Conservation (phyloP, 2,113 vertebrate species). For the Bos indicus region DNA sequence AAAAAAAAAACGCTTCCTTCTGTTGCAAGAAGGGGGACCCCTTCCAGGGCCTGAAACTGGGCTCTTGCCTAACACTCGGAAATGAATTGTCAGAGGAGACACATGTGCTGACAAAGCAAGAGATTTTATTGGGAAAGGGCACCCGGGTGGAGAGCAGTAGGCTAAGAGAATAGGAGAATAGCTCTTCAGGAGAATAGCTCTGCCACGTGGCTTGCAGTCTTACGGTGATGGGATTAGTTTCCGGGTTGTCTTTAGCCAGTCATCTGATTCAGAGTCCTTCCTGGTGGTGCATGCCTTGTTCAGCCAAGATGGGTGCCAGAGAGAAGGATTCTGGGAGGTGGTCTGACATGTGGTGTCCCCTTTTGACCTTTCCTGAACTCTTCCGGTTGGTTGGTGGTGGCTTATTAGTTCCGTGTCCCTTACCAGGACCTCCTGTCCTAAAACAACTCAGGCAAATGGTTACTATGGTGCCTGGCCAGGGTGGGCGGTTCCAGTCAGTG, state of each 20-base stretch:
- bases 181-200: not conserved
- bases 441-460: not conserved
- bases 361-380: not conserved
- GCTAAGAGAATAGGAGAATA: not conserved
- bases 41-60: not conserved
- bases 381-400: not conserved
- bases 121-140: not conserved
- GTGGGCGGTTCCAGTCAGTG: rapidly evolving
- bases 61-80: not conserved
- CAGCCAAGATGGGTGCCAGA: not conserved
- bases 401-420: not conserved
- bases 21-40: not conserved
- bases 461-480: not conserved
- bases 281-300: not conserved
- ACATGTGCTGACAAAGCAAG: not conserved
- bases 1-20: not conserved
- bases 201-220: not conserved
- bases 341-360: not conserved
- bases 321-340: not conserved
- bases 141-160: rapidly evolving
- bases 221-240: not conserved
- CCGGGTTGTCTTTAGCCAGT: not conserved
- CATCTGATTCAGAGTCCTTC: not conserved
- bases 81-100: not conserved
- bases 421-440: not conserved